Percentiles rank a stretch among this genome's conserved stretches.
phyloP scores from a whole-genome alignment of 2,113 vertebrate genomes.

The Emydura subglobosa region DNA sequence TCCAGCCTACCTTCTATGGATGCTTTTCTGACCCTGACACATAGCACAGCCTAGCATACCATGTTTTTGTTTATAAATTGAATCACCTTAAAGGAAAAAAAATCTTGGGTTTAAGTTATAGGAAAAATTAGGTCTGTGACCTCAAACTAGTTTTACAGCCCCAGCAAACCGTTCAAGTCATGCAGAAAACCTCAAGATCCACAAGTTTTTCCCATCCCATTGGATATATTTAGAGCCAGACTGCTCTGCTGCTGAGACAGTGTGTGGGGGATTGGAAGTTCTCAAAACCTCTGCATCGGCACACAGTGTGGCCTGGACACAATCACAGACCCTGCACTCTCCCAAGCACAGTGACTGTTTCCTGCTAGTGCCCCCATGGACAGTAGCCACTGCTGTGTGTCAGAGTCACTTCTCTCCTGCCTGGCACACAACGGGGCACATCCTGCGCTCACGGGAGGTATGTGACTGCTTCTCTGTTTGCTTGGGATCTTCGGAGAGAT shows the following conservation, averaged over 20 bases:
- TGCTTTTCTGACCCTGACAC: neutral
- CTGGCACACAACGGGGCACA: neutral
- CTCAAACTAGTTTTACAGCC: neutral
- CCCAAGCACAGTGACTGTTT: neutral
- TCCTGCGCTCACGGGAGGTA: rapidly evolving
- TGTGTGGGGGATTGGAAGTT: rapidly evolving
- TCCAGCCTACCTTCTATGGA: neutral
- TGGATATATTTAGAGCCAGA: neutral
- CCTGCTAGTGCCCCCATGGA: neutral
- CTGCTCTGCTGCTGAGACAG: neutral
- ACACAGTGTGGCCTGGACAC: rapidly evolving
- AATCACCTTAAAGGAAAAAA: conserved; percentile 6
- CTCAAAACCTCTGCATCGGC: neutral
- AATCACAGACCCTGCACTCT: rapidly evolving
- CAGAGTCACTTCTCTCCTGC: neutral
- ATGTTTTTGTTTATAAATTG: neutral
- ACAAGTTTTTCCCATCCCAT: neutral
- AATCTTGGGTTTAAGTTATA: neutral
- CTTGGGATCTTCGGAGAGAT: neutral
- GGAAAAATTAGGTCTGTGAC: conserved; percentile 3
- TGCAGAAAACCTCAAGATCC: conserved; percentile 30
- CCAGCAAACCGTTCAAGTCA: conserved; percentile 11
- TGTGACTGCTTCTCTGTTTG: rapidly evolving
- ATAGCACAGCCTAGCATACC: neutral
- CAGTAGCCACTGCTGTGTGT: neutral